Base-by-base conservation (phyloP, 2,888 invertebrate species). In the Zaprionus obscuricornis region DNA sequence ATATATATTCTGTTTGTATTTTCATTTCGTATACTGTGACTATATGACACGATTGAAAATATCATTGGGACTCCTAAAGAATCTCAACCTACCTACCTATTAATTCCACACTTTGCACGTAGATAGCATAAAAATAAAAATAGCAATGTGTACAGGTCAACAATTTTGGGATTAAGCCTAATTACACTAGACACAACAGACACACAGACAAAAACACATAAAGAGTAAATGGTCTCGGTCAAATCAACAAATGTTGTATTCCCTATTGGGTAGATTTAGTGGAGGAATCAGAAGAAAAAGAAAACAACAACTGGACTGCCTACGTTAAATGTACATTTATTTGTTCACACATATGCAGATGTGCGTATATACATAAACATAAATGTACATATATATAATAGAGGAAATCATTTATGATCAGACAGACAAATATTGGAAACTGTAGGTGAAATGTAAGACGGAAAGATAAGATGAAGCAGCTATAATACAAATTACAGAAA, bases 291-390 rank as follows among this genome's bases (percentile, higher is more conserved):
- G 29, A 47, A 6, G 11, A 7, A 37, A n/a, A 27, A 18, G 7
- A 26, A 50, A 66, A 67, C 49, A 59, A 45, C 66, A 63, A 29
- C 16, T 40, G 40, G n/a, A n/a, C n/a, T n/a, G 24, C 8, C n/a
- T 14, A 13, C 11, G 7, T 3, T 10, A 45, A 10, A 36, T 11
- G 17, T 16, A 36, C 26, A 34, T 8, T 34, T 16, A 24, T 24
- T 20, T 18, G 22, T 31, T 20, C 29, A 31, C 7, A 43, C 31
- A 43, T 11, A 29, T 14, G 5, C 24, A n/a, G n/a, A n/a, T n/a
- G n/a, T n/a, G n/a, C n/a, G n/a, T n/a, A n/a, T n/a, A n/a, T n/a
- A n/a, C n/a, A n/a, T n/a, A n/a, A n/a, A n/a, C n/a, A n/a, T n/a
- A n/a, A n/a, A n/a, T n/a, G n/a, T n/a, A n/a, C n/a, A n/a, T n/a